These are phyloP conservation scores for Cyprinodon brontotheroides DNA, from an alignment of 2,113 vertebrate species.

Conservation along the genomic window DNA sequence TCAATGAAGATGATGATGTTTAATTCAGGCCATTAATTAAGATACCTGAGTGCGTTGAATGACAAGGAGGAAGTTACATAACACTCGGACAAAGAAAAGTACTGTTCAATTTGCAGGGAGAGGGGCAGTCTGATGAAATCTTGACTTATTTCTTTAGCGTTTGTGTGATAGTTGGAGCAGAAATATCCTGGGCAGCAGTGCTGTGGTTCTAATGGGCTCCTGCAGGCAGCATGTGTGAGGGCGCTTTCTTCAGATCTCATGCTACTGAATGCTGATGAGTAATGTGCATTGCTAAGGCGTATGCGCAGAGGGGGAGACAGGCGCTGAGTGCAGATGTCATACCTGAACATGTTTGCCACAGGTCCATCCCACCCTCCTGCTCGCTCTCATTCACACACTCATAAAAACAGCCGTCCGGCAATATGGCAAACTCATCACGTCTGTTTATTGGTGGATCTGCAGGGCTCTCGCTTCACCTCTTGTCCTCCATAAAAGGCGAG, in stretches of 20 bases:
- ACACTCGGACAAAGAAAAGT: constrained; percentile 22
- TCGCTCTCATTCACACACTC: background rate
- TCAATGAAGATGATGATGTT: constrained; percentile 58
- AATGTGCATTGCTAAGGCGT: constrained; percentile 25
- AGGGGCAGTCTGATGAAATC: constrained; percentile 13
- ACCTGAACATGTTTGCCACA: constrained; percentile 27
- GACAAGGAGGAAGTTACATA: constrained; percentile 33
- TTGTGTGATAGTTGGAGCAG: constrained; percentile 27
- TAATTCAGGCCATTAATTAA: constrained; percentile 60
- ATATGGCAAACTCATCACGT: constrained; percentile 23
- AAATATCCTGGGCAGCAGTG: constrained; percentile 17
- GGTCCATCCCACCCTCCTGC: background rate
- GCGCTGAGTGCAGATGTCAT: constrained; percentile 19
- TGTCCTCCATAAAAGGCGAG: constrained; percentile 51
- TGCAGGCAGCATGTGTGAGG: constrained; percentile 41
- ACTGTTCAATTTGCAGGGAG: constrained; percentile 18
- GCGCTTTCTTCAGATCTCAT: constrained; percentile 37
- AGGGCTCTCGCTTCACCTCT: constrained; percentile 34
- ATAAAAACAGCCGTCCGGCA: background rate
- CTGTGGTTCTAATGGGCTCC: constrained; percentile 39
- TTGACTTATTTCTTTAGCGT: background rate
- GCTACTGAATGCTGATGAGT: constrained; percentile 63
- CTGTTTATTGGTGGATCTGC: constrained; percentile 37
- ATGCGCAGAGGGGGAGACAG: constrained; percentile 28
- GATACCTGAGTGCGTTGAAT: constrained; percentile 16